Percentiles rank a stretch among this genome's conserved stretches.
These are phyloP conservation scores for Ptychadena robeensis DNA, from an alignment of 2,797 vertebrate genomes.

Conservation along the genomic window DNA sequence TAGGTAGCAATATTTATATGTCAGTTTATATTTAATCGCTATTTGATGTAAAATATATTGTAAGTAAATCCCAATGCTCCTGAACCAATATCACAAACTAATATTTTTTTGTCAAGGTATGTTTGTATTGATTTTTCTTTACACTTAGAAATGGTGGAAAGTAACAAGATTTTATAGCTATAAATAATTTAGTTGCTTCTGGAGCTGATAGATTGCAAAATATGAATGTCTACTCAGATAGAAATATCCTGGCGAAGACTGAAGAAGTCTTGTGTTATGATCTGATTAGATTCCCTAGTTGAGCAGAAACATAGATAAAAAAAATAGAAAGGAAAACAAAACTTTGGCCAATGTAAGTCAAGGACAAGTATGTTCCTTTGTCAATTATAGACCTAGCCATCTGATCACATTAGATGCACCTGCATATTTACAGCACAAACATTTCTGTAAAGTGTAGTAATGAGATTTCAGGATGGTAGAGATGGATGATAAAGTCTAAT, in stretches of 20 bases:
- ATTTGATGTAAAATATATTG: slow-evolving; percentile 25
- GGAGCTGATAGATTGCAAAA: slow-evolving; percentile 41
- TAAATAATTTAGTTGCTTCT: slow-evolving; percentile 35
- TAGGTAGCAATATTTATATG: neutral
- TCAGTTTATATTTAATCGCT: slow-evolving; percentile 8
- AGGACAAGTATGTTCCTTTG: neutral
- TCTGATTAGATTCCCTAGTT: slow-evolving; percentile 56
- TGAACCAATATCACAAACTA: slow-evolving; percentile 41
- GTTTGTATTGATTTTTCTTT: slow-evolving; percentile 56
- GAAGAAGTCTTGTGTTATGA: slow-evolving; percentile 13
- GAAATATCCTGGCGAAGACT: neutral
- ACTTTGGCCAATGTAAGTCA: slow-evolving; percentile 27
- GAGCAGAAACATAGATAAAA: slow-evolving; percentile 1
- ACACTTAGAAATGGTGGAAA: slow-evolving; percentile 27
- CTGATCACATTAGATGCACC: slow-evolving; percentile 18
- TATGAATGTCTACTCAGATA: slow-evolving; percentile 2
- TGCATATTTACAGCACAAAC: slow-evolving; percentile 58
- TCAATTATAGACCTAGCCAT: neutral
- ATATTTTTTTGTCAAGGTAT: slow-evolving; percentile 53
- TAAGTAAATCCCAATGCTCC: slow-evolving; percentile 27
- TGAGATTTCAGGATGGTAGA: slow-evolving; percentile 64
- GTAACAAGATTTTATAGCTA: slow-evolving; percentile 36
- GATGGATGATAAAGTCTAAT: slow-evolving; percentile 62
- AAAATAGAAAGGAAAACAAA: slow-evolving; percentile 33
- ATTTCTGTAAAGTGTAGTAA: slow-evolving; percentile 61